phyloP scores from a whole-genome alignment of 2,113 vertebrate genomes.

The Lipotes vexillifer region DNA sequence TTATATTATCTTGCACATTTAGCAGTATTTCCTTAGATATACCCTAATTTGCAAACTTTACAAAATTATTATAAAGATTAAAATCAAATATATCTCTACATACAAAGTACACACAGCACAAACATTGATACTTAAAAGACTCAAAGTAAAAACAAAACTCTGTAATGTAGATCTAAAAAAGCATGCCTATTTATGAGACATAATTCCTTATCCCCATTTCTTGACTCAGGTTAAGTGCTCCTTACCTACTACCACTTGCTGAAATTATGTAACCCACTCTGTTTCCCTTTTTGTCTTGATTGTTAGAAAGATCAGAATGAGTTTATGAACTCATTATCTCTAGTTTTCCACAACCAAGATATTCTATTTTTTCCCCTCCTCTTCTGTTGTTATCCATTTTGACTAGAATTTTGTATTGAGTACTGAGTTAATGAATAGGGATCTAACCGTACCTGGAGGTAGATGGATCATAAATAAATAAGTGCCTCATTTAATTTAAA shows the following conservation, averaged over 20 bases:
- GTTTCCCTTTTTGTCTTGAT: background rate
- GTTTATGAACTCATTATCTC: background rate
- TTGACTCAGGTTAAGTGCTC: background rate
- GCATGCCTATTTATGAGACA: background rate
- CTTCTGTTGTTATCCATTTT: background rate
- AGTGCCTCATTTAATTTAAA: background rate
- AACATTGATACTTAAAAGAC: background rate
- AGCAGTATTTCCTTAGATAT: background rate
- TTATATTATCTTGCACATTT: background rate
- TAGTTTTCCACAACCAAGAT: background rate
- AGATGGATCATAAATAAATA: background rate
- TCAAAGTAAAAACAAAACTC: background rate
- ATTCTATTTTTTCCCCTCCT: background rate
- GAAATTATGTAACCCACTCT: background rate
- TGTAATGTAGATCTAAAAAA: background rate
- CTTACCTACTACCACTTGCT: background rate
- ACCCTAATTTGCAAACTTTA: background rate
- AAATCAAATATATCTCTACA: background rate
- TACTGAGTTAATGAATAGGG: background rate
- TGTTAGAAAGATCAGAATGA: background rate
- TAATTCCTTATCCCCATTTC: background rate
- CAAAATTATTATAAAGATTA: background rate
- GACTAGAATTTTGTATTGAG: background rate
- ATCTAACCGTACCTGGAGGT: background rate
- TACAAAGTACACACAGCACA: background rate